Conservation (phyloP, 1,140 invertebrate genomes). For the Melanaphis sacchari region DNA sequence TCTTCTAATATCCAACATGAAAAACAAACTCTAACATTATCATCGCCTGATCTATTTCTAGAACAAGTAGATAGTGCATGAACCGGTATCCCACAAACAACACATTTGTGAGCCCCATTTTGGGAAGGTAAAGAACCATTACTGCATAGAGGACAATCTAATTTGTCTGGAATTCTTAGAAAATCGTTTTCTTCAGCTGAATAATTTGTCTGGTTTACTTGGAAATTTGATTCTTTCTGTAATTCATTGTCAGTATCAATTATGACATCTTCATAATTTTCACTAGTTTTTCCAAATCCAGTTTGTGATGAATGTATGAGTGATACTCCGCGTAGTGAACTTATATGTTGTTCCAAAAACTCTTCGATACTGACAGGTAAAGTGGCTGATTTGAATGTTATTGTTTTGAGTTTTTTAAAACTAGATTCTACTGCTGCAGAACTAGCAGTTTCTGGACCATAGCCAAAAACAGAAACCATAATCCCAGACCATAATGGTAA, state of each 20-base stretch:
- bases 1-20: background rate
- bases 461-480: background rate
- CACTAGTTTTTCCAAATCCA: background rate
- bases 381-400: background rate
- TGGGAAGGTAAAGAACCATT: background rate
- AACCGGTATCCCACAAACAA: background rate
- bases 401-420: background rate
- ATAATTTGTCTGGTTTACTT: background rate
- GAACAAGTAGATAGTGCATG: background rate
- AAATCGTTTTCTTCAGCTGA: background rate
- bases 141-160: background rate
- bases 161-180: background rate
- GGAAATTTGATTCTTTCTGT: background rate
- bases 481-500: background rate
- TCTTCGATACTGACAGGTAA: background rate
- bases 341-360: slow-evolving; percentile 8
- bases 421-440: slow-evolving; percentile 9
- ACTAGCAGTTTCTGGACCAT: background rate
- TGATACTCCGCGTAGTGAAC: background rate
- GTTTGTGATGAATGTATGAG: background rate
- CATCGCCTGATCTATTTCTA: background rate
- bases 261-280: background rate
- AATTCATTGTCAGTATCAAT: background rate
- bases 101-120: background rate
- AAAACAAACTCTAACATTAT: background rate